Percentiles rank a stretch among this genome's conserved stretches.
Conservation (phyloP, 1,140 invertebrate species). For the Idris sp. region DNA sequence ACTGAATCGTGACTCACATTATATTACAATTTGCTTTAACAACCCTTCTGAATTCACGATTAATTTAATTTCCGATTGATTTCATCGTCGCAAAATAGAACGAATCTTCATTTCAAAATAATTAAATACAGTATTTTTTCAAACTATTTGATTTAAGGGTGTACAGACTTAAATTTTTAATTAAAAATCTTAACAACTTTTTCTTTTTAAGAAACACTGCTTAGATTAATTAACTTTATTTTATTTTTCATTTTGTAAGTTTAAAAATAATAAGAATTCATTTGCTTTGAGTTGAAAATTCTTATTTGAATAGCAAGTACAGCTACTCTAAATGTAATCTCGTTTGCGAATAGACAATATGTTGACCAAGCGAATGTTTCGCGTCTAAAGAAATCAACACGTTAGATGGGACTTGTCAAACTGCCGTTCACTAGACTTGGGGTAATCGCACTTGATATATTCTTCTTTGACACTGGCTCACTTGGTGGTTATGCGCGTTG, state of each 20-base stretch:
- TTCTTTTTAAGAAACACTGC: no score
- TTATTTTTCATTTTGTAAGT: no score
- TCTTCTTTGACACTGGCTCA: conserved; percentile 68
- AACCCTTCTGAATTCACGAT: background rate
- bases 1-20: conserved; percentile 13
- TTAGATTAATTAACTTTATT: no score
- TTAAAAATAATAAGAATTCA: no score
- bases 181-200: no score
- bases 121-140: no score
- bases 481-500: conserved; percentile 71
- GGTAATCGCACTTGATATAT: conserved; percentile 46
- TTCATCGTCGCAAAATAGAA: no score
- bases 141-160: no score
- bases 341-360: background rate
- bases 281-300: no score
- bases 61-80: no score
- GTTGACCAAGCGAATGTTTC: conserved; percentile 3
- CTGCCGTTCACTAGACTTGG: conserved; percentile 27
- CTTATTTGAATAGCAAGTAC: background rate
- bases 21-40: conserved; percentile 7
- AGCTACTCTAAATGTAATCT: background rate
- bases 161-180: no score
- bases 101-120: no score
- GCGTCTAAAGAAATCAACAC: conserved; percentile 5
- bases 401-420: conserved; percentile 35